Conservation (phyloP, 92 coral and sea anemone genomes). For the Blastomussa wellsi region DNA sequence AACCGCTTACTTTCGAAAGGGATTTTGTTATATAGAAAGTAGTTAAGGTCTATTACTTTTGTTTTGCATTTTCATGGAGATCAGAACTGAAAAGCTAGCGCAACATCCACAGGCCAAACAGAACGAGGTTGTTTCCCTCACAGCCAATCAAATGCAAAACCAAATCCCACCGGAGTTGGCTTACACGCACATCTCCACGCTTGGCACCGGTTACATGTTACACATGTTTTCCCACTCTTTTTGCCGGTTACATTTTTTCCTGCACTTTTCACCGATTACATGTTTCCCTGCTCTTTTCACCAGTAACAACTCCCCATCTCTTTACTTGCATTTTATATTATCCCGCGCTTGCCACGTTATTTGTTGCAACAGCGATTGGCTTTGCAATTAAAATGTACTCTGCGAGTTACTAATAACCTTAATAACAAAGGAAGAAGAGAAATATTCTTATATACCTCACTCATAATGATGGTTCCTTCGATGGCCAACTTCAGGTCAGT, state of each 20-base stretch:
- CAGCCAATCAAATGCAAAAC: background rate
- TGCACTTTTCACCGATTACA: background rate
- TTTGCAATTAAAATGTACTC: background rate
- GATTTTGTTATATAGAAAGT: background rate
- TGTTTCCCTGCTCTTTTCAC: background rate
- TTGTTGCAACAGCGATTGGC: background rate
- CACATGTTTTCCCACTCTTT: background rate
- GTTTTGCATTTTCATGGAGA: no score
- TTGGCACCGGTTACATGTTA: background rate
- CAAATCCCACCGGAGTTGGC: background rate
- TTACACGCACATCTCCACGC: no score
- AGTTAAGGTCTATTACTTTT: no score
- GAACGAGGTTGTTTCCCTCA: no score
- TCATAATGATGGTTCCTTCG: slow-evolving; percentile 93
- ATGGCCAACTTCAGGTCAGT: slow-evolving; percentile 85
- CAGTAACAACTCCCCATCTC: no score
- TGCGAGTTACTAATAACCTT: background rate
- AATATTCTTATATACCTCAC: slow-evolving; percentile 57
- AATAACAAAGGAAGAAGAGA: background rate
- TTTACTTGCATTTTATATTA: no score
- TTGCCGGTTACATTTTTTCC: no score
- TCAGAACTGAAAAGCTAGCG: no score
- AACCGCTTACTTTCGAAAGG: background rate
- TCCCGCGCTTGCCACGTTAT: no score
- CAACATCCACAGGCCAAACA: no score